phyloP scores from a whole-genome alignment of 2,797 vertebrate genomes.

The Phrynocephalus vlangalii region DNA sequence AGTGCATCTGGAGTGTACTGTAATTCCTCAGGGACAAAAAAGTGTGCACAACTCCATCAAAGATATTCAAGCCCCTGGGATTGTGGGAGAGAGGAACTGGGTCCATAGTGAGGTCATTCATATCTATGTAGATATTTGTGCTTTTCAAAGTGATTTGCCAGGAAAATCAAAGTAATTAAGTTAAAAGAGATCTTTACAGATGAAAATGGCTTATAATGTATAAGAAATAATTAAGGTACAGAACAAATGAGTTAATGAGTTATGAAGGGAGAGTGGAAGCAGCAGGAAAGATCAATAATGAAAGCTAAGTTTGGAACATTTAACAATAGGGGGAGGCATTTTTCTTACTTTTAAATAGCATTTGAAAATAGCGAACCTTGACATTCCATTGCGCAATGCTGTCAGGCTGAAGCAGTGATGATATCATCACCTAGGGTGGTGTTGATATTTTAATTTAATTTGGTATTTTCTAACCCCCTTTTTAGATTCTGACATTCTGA shows the following conservation, averaged over 20 bases:
- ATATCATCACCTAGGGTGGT: too few relatives aligned
- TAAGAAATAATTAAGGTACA: slow-evolving; percentile 62
- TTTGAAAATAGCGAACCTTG: too few relatives aligned
- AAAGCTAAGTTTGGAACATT: slow-evolving; percentile 16
- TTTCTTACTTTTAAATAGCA: too few relatives aligned
- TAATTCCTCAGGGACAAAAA: slow-evolving; percentile 32
- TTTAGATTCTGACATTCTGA: too few relatives aligned
- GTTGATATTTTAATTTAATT: too few relatives aligned
- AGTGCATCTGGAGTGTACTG: background rate
- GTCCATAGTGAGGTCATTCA: slow-evolving; percentile 49
- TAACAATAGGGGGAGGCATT: too few relatives aligned
- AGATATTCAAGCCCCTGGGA: slow-evolving; percentile 40
- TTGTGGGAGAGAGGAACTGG: slow-evolving; percentile 9
- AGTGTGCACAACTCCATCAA: slow-evolving; percentile 6
- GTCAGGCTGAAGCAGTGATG: too few relatives aligned
- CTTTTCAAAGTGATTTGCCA: slow-evolving; percentile 39
- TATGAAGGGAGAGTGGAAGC: slow-evolving; percentile 45
- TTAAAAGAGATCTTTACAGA: slow-evolving; percentile 65
- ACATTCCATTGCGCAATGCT: too few relatives aligned
- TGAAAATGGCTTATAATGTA: slow-evolving; percentile 50
- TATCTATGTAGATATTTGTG: slow-evolving; percentile 58
- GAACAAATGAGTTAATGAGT: slow-evolving; percentile 47
- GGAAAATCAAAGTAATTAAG: slow-evolving; percentile 51
- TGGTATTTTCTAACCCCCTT: too few relatives aligned
- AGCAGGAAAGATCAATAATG: slow-evolving; percentile 43